phyloP scores from a whole-genome alignment of 1,140 invertebrate species.

The Drosophila tropicalis region DNA sequence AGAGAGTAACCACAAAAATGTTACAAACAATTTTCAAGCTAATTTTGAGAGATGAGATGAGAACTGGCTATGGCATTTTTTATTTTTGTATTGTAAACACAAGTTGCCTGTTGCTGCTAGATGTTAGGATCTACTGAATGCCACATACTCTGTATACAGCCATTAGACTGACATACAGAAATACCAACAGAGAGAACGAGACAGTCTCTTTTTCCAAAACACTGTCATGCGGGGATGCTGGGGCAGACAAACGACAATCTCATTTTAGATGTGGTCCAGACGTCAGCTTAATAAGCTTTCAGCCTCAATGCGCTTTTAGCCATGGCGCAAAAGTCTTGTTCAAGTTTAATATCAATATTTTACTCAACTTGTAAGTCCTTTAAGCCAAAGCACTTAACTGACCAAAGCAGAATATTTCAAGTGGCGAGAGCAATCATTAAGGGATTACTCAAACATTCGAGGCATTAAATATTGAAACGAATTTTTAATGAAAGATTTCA shows the following conservation, averaged over 20 bases:
- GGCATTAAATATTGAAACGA: slow-evolving; percentile 5
- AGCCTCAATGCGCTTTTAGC: slow-evolving; percentile 18
- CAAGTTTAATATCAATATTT: slow-evolving; percentile 26
- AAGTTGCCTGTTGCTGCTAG: slow-evolving; percentile 2
- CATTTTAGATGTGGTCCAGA: slow-evolving; percentile 9
- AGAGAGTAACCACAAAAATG: slow-evolving; percentile 43
- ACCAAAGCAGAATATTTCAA: slow-evolving; percentile 15
- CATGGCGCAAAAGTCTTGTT: slow-evolving; percentile 24
- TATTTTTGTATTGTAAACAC: background rate
- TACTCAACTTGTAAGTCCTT: slow-evolving; percentile 7
- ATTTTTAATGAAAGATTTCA: slow-evolving; percentile 7
- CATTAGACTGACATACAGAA: too few relatives aligned
- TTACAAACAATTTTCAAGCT: slow-evolving; percentile 43
- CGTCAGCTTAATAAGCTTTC: slow-evolving; percentile 17
- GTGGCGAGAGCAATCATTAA: slow-evolving; percentile 3
- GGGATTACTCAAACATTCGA: slow-evolving; percentile 14
- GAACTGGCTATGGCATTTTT: background rate
- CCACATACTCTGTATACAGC: background rate
- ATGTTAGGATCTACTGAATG: background rate
- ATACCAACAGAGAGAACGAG: background rate
- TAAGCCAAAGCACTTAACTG: slow-evolving; percentile 4
- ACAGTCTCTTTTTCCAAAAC: background rate
- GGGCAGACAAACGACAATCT: background rate
- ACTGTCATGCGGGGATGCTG: background rate
- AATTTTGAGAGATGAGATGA: slow-evolving; percentile 30